Conservation (phyloP, 2,797 vertebrate genomes). For the Bothrops alternatus region DNA sequence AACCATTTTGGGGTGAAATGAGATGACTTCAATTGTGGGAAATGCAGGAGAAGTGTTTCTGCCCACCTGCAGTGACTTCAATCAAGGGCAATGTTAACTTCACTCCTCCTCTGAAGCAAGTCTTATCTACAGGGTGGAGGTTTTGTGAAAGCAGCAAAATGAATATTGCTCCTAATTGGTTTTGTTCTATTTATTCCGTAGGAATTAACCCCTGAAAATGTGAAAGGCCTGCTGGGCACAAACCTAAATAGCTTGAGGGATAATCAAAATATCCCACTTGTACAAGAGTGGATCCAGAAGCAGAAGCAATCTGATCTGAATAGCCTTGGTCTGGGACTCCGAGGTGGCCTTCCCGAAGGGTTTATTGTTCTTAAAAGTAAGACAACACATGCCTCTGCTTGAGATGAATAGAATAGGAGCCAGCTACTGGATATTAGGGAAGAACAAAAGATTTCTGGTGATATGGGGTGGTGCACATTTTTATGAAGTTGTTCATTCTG, state of each 20-base stretch:
- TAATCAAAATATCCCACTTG: not conserved
- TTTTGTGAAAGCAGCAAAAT: not conserved
- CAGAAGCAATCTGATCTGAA: conserved; percentile 64
- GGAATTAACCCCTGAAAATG: conserved; percentile 52
- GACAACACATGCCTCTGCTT: not conserved
- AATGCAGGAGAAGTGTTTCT: not conserved
- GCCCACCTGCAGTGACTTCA: not conserved
- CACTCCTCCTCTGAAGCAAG: not conserved
- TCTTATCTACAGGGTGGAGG: not conserved
- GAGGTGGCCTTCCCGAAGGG: conserved; percentile 59
- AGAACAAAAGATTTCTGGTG: not conserved
- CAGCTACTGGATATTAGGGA: not conserved
- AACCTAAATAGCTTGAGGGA: conserved; percentile 36
- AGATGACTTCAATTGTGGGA: not conserved
- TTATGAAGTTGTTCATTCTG: not conserved
- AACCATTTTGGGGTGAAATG: not conserved
- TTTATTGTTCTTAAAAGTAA: conserved; percentile 47
- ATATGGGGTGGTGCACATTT: not conserved
- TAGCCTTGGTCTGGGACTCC: conserved; percentile 47
- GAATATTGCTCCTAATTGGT: not conserved
- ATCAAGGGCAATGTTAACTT: not conserved
- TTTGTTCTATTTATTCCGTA: conserved; percentile 33
- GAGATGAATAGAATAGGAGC: not conserved
- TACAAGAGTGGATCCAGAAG: conserved; percentile 54
- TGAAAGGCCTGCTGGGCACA: conserved; percentile 61